phyloP scores from a whole-genome alignment of 1,140 invertebrate species.

The Orius insidiosus region DNA sequence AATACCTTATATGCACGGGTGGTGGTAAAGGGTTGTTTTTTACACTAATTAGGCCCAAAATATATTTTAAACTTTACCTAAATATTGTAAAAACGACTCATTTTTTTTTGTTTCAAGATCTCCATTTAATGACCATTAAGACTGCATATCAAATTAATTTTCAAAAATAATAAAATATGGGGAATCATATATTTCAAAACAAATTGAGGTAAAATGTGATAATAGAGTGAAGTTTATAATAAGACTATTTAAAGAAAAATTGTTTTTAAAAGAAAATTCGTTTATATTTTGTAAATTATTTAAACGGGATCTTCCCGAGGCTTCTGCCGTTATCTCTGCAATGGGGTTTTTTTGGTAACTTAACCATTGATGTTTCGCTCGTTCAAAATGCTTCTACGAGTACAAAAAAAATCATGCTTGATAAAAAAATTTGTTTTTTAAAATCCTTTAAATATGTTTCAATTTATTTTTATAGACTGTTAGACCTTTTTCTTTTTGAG shows the following conservation, averaged over 20 bases:
- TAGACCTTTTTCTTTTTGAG: too few relatives aligned
- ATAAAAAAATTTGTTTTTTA: not conserved
- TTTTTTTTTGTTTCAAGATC: slow-evolving; percentile 5
- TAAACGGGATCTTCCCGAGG: not conserved
- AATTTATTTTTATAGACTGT: too few relatives aligned
- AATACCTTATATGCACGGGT: not conserved
- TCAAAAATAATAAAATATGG: not conserved
- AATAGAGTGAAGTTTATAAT: slow-evolving; percentile 6
- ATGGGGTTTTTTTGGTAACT: slow-evolving; percentile 1
- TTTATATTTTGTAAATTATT: too few relatives aligned
- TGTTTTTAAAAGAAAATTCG: slow-evolving; percentile 2
- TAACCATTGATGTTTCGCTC: not conserved
- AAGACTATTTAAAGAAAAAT: slow-evolving; percentile 10
- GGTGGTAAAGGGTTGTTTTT: not conserved
- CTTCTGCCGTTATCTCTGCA: slow-evolving; percentile 10
- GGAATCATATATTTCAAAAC: slow-evolving; percentile 1
- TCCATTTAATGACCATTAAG: slow-evolving; percentile 11
- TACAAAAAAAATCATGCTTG: not conserved
- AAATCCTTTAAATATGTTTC: not conserved
- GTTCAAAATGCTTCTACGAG: not conserved
- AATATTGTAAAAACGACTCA: not conserved
- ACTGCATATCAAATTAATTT: slow-evolving; percentile 12
- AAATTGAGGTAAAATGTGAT: slow-evolving; percentile 5
- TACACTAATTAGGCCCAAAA: not conserved
- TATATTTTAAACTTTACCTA: too few relatives aligned